Base-by-base conservation (phyloP, 2,888 invertebrate species). In the Hoplodrina blanda region DNA sequence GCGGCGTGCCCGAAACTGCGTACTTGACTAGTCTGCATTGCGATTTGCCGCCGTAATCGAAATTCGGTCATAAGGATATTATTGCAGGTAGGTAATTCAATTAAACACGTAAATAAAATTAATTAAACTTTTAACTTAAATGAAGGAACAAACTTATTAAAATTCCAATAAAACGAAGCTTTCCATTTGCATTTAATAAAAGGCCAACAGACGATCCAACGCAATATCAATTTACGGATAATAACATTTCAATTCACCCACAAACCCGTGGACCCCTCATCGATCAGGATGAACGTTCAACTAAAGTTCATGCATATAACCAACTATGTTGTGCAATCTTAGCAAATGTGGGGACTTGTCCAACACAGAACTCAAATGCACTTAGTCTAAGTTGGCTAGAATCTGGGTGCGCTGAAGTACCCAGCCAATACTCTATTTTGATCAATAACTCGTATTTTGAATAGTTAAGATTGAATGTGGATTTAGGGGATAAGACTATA, bases 351-450 rank as follows among this genome's bases (percentile, higher is more conserved):
- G 50, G 50, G 61, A 63, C 60, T 77, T 60, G 37, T 19, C 20
- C 41, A 63, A 76, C 77, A 69, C 15, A 46, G 46, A 74, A 69
- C 62, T 70, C 37, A 75, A 76, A 70, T 70, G 77, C 70, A 70
- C 60, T 76, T 70, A 70, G 55, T 49, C 46, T 11, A 30, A 62
- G 69, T 62, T 73, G 13, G 20, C 6, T 37, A 4, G 49, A 30
- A 54, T 59, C 46, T 62, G 13, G 52, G 46, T 75, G 41, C 55
- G 63, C 37, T n/a, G 37, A 25, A 76, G 76, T 44, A 7, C 15
- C n/a, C 37, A 41, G 46, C 54, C 50, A 62, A n/a, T n/a, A n/a
- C n/a, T n/a, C n/a, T n/a, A n/a, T n/a, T n/a, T n/a, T n/a, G n/a
- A n/a, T n/a, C n/a, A n/a, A n/a, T n/a, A n/a, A n/a, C n/a, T n/a